Evolutionary conservation across 2,888 invertebrate species (phyloP), one percentile per base, ranked within the genome.

Genomic region (Erebia epiphron): DNA sequence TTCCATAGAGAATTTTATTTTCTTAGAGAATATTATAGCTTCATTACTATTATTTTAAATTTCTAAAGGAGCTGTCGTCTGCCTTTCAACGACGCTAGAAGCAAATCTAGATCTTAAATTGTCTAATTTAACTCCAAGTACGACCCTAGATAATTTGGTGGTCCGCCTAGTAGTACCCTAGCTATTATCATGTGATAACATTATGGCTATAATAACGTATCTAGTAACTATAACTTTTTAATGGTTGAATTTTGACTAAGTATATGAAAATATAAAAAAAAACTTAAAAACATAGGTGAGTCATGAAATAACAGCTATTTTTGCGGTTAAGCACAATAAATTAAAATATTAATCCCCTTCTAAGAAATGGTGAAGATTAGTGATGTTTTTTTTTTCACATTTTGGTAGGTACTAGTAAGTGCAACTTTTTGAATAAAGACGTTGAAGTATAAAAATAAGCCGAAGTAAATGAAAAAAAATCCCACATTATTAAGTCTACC

Each of bases 161-260:
- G 72, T 74, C 74, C 74, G 68, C 66, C 71, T 70, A 72, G 66
- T 57, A 65, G 52, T 69, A 60, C 52, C 72, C 72, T 70, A 70
- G 56, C 58, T 72, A 54, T 10, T 35, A 74, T 63, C 46, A 63
- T 63, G 63, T 64, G 58, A 64, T 67, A 73, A 69, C 58, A 52
- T 18, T 73, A 65, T 50, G 71, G 49, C 69, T 63, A 69, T 63
- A 66, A 54, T 67, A 69, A 67, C 54, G 67, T 62, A 64, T 69
- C 71, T 70, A 71, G 14, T 46, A 3, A 50, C 50, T 50, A 64
- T 16, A 62, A 62, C 63, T 35, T 8, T 64, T 64, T 11, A 16
- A 64, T 16, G n/a, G 35, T 64, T 35, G 52, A 50, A 26, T 35
- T 64, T 64, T 16, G 26, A 64, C 18, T 5, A 41, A 14, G 41